Evolutionary conservation across 2,797 vertebrate species (phyloP), one percentile per base, ranked within the genome.

Genomic region (Gallinago solitaria): DNA sequence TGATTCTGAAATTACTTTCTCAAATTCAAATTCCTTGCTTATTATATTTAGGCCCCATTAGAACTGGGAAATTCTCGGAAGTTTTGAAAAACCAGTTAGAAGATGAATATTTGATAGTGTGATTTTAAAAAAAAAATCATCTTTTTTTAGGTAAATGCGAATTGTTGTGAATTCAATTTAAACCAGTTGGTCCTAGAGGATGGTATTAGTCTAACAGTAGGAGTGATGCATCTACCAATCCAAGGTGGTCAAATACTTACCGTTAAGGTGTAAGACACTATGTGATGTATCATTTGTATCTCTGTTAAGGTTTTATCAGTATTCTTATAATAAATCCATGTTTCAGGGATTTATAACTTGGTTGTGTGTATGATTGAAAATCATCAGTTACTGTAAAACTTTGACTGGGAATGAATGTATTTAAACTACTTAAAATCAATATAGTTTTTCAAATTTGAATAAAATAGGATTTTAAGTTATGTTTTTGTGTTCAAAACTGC

Each of bases 281-380:
- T 94, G 74, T 92, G 77, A 91, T 93, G 35, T 96, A 86, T 92
- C 88, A 95, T 91, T 93, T 96, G 82, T 96, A 94, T 96, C 76
- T 90, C 93, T 97, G 89, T 93, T 89, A 95, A 96, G 91, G 87
- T 97, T 97, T 97, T 96, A 95, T 96, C 97, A 96, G 87, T 97
- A 95, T 97, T 97, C 74, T 83, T 95, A 21, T 87, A 95, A 96
- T 96, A 97, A 97, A 97, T 96, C 90, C 90, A 39, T 81, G 63
- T 95, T 97, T 97, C 94, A 96, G 96, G 96, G 96, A 91, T 97
- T 96, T 94, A 93, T 71, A 45, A 9, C 57, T 91, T 89, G 61
- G 65, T 89, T 95, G 91, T 91, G 83, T 75, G 77, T 87, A 76
- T 95, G 84, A 74, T 89, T 91, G 69, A 82, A 95, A 94, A 63